Evolutionary conservation across 92 coral and sea anemone species (phyloP), one percentile per base, ranked within the genome.

Genomic region (Umimayanthus kanabou): DNA sequence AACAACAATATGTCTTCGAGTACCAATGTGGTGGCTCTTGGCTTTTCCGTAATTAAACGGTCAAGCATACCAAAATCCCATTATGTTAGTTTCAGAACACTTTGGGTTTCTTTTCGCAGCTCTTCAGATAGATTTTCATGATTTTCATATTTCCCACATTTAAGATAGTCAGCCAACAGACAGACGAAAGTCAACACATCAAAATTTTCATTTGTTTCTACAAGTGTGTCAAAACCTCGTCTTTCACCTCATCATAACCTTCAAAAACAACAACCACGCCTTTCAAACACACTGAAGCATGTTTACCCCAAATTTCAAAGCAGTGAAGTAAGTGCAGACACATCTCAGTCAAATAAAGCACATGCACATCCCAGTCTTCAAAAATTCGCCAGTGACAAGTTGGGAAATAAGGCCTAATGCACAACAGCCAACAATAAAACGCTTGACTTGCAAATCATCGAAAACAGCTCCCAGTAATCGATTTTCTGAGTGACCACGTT

Each of bases 41-140:
- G 88, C 72, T 85, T 76, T 57, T 76, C 72, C 89, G 76, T 76
- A 73, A 86, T 49, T 40, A 86, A 42, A 1, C 66, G 73, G 73
- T 86, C 83, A 28, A 75, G 82, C 89, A 86, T 86, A 16, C 89
- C 89, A 23, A 86, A 86, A 53, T 86, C 75, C 50, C 84, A 76
- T 76, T 37, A 76, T 83, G 39, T 86, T 86, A 1, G 89, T 55
- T 40, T 86, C 61, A 40, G 14, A 25, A 76, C 89, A 75, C 37
- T 75, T 64, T 76, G 16, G 66, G 16, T 28, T 22, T 84, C 88
- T 45, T 71, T 70, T 37, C 33, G 29, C 43, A 43, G 33, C 65
- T 84, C 47, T 22, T 55, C 58, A 86, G 85, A 61, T 29, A 80
- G 43, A 23, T 33, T 29, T 71, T 73, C 88, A 84, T 84, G 43